Evolutionary conservation across 2,888 invertebrate genomes (phyloP), one percentile per base, ranked within the genome.

Genomic region (Drosophila phalerata): DNA sequence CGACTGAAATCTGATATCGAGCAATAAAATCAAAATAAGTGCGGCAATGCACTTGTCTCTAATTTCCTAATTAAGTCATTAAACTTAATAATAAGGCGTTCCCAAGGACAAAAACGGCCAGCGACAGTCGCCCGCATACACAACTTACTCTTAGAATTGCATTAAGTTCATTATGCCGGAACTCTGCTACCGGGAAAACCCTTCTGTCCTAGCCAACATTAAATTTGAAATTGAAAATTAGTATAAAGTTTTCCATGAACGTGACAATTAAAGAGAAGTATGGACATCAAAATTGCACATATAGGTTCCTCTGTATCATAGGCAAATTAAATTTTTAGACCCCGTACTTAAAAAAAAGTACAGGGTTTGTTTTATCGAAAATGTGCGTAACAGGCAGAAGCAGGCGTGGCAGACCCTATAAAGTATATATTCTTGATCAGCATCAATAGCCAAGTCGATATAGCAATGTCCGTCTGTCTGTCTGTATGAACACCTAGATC

Each of bases 51-150:
- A 81, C 83, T 83, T 77, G 80, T 72, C 42, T 55, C 48, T 73
- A 64, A 81, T 88, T 85, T 80, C 79, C 76, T 74, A 88, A 88
- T 89, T 89, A 88, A 88, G 80, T 88, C 77, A 84, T 88, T 88
- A 82, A 82, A 71, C 42, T 70, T 77, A 85, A 88, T 83, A 57
- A 67, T 68, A 71, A 53, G 67, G 65, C 67, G 61, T 40, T 25
- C 28, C 47, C 47, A 60, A 66, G 63, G 56, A 53, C 64, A 67
- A 48, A 48, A 60, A 32, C 55, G 10, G n/a, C 1, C 49, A 10
- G 10, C 45, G n/a, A 19, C 51, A 10, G 10, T 4, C 45, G n/a
- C 9, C 17, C 19, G 10, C 13, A 19, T 42, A 11, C 15, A 28
- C 22, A 22, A 19, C 10, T 37, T 53, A 30, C 30, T 30, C 9